phyloP scores from a whole-genome alignment of 2,888 invertebrate species.

The Phrixothrix hirtus region DNA sequence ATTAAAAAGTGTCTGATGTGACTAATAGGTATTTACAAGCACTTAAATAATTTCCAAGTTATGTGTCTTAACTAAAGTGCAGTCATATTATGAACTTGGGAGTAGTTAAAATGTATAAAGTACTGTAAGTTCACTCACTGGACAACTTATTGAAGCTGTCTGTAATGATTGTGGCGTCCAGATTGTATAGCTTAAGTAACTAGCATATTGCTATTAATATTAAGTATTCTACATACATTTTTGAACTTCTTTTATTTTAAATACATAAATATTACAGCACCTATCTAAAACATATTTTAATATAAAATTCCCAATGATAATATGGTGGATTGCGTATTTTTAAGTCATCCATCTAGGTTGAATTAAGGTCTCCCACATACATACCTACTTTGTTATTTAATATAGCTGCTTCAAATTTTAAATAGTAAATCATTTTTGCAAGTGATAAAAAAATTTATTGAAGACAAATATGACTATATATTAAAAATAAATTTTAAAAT shows the following conservation, averaged over 20 bases:
- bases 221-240: conserved; percentile 35
- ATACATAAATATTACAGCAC: background rate
- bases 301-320: too few relatives aligned
- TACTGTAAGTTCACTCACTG: conserved; percentile 20
- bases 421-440: too few relatives aligned
- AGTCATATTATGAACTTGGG: conserved; percentile 21
- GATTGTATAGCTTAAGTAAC: conserved; percentile 42
- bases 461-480: too few relatives aligned
- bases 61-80: conserved; percentile 29
- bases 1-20: conserved; percentile 33
- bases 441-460: too few relatives aligned
- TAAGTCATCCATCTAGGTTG: too few relatives aligned
- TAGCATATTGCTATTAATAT: conserved; percentile 36
- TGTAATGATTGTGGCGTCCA: conserved; percentile 44
- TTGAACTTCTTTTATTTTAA: background rate
- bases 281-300: background rate
- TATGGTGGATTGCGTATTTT: too few relatives aligned
- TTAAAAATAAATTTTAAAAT: too few relatives aligned
- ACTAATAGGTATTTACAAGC: conserved; percentile 32
- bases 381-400: too few relatives aligned
- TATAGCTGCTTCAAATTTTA: too few relatives aligned
- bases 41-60: conserved; percentile 29
- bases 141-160: conserved; percentile 32
- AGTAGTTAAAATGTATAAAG: conserved; percentile 22
- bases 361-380: too few relatives aligned